phyloP scores from a whole-genome alignment of 2,113 vertebrate genomes.

The Oryzias javanicus region DNA sequence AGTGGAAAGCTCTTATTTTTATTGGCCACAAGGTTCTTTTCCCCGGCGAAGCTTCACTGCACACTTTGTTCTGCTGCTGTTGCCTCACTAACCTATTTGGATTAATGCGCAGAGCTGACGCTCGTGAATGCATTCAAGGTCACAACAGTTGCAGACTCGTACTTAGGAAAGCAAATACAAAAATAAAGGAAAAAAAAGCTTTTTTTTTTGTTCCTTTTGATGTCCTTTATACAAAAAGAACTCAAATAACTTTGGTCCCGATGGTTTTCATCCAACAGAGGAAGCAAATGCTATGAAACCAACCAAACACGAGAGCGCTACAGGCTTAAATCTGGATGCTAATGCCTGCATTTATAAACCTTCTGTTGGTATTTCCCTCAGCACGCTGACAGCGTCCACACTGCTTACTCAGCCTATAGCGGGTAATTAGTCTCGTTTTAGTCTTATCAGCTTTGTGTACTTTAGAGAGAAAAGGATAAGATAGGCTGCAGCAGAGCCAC shows the following conservation, averaged over 20 bases:
- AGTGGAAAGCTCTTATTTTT: constrained; percentile 35
- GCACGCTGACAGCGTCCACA: constrained; percentile 43
- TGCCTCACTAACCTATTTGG: constrained; percentile 25
- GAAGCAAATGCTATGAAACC: constrained; percentile 50
- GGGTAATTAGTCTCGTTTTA: constrained; percentile 57
- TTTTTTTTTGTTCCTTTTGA: constrained; percentile 2
- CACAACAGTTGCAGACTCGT: too few relatives aligned
- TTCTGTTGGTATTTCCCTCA: constrained; percentile 62
- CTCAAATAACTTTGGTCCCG: constrained; percentile 27
- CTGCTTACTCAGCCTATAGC: constrained; percentile 67
- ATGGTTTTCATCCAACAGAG: constrained; percentile 46
- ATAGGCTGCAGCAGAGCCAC: constrained; percentile 36
- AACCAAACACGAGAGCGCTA: constrained; percentile 31
- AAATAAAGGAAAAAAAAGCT: constrained; percentile 24
- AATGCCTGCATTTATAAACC: constrained; percentile 63
- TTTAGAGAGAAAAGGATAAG: constrained; percentile 25
- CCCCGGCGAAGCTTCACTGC: constrained; percentile 11
- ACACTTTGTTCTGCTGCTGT: constrained; percentile 22
- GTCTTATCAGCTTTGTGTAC: constrained; percentile 48
- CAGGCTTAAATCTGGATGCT: constrained; percentile 61
- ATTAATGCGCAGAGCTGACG: constrained; percentile 11
- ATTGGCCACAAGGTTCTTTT: constrained; percentile 28
- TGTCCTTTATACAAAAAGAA: constrained; percentile 12
- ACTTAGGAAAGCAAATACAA: not conserved
- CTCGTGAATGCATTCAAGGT: constrained; percentile 6